These are phyloP conservation scores for Neolamprologus sp. DNA, from an alignment of 2,113 vertebrate species.

Conservation along the genomic window DNA sequence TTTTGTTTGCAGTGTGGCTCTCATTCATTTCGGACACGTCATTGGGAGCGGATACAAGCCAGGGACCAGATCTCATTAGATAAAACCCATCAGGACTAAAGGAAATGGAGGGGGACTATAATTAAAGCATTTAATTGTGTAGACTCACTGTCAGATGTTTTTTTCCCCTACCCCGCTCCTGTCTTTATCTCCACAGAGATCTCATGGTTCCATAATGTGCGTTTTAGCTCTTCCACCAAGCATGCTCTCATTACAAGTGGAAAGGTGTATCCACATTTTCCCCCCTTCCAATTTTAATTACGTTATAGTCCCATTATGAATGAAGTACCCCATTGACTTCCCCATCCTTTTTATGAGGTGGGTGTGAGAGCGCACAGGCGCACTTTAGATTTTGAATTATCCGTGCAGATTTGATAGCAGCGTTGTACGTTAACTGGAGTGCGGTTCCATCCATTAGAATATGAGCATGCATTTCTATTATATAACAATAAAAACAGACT, in stretches of 20 bases:
- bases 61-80: conserved; percentile 99
- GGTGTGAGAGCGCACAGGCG: conserved; percentile 43
- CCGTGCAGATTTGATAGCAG: conserved; percentile 32
- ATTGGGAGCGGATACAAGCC: conserved; percentile 96
- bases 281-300: conserved; percentile 67
- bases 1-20: conserved; percentile 99
- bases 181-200: conserved; percentile 84
- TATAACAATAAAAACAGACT: background rate
- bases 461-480: background rate
- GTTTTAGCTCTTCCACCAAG: conserved; percentile 61
- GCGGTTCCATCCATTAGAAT: background rate
- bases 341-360: conserved; percentile 57
- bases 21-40: conserved; percentile 99
- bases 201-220: conserved; percentile 75
- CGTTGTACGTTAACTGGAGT: background rate
- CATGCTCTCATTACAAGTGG: conserved; percentile 74
- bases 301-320: conserved; percentile 64
- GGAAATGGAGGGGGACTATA: conserved; percentile 98
- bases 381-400: conserved; percentile 53
- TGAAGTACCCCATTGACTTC: conserved; percentile 68
- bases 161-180: conserved; percentile 59
- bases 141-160: conserved; percentile 91
- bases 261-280: conserved; percentile 62
- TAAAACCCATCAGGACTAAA: conserved; percentile 99
- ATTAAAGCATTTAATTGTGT: conserved; percentile 99